A percentile compares a stretch with the other conserved stretches of the same genome.
These are phyloP conservation scores for Lepilemur ruficaudatus DNA, from an alignment of 2,797 vertebrate genomes.

Conservation along the genomic window DNA sequence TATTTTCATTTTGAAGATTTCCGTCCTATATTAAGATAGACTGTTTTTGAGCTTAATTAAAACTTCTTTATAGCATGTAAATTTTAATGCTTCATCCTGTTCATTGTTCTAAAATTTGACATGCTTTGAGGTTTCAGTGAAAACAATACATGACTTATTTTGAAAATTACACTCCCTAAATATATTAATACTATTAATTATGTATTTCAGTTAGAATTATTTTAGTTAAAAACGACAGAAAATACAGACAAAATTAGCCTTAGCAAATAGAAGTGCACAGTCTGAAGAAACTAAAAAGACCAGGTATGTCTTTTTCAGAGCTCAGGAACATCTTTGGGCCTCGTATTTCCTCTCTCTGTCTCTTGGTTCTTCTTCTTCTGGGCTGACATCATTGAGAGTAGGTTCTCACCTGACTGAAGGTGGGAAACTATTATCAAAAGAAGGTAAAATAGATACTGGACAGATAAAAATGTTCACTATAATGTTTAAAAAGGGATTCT, in stretches of 20 bases:
- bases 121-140: slow-evolving; percentile 35
- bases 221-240: slow-evolving; percentile 41
- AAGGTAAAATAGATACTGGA: not conserved
- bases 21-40: slow-evolving; percentile 16
- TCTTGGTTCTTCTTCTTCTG: slow-evolving; percentile 2
- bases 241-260: slow-evolving; percentile 2
- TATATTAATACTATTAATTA: slow-evolving; percentile 5
- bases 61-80: slow-evolving; percentile 13
- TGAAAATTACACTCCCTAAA: slow-evolving; percentile 32
- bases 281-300: not conserved
- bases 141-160: slow-evolving; percentile 25
- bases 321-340: not conserved
- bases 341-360: not conserved
- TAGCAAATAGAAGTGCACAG: not conserved
- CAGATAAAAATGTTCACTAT: not conserved
- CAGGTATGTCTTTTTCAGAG: not conserved
- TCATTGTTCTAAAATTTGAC: slow-evolving; percentile 28
- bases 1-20: slow-evolving; percentile 54
- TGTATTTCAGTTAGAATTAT: slow-evolving; percentile 26
- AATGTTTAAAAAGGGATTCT: not conserved
- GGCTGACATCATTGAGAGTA: not conserved
- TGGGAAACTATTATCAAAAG: not conserved
- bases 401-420: not conserved
- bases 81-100: slow-evolving; percentile 28
- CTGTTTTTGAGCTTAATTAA: slow-evolving; percentile 29